Percentiles rank a stretch among this genome's conserved stretches.
These are phyloP conservation scores for Hapalemur alaotrensis DNA, from an alignment of 2,797 vertebrate genomes.

Conservation along the genomic window DNA sequence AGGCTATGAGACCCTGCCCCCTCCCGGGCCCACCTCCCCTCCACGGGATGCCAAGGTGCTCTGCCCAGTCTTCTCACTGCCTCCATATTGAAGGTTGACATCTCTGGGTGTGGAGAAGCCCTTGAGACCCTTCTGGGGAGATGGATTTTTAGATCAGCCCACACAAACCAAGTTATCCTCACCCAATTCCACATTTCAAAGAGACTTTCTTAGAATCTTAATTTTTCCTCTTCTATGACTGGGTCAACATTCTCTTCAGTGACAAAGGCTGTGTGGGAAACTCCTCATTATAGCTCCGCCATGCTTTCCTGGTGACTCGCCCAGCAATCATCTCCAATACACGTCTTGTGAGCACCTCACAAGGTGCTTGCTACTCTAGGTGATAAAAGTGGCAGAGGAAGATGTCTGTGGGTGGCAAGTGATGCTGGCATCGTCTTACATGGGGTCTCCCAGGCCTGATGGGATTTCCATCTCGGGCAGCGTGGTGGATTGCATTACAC, in stretches of 20 bases:
- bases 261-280: background rate
- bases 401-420: background rate
- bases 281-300: background rate
- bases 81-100: background rate
- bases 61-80: background rate
- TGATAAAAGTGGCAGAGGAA: background rate
- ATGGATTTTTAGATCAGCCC: background rate
- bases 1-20: background rate
- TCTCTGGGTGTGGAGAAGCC: background rate
- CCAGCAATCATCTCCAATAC: background rate
- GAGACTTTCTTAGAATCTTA: background rate
- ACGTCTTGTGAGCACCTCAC: background rate
- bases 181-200: background rate
- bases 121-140: background rate
- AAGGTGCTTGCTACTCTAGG: background rate
- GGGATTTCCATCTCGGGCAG: constrained; percentile 17
- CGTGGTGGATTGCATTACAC: background rate
- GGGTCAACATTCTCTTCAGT: background rate
- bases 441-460: background rate
- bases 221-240: background rate
- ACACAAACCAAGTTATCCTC: background rate
- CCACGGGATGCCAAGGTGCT: background rate
- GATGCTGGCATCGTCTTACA: background rate
- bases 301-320: background rate
- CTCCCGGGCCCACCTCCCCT: fast-evolving